phyloP scores from a whole-genome alignment of 2,888 invertebrate genomes.

The Fabriciana adippe region DNA sequence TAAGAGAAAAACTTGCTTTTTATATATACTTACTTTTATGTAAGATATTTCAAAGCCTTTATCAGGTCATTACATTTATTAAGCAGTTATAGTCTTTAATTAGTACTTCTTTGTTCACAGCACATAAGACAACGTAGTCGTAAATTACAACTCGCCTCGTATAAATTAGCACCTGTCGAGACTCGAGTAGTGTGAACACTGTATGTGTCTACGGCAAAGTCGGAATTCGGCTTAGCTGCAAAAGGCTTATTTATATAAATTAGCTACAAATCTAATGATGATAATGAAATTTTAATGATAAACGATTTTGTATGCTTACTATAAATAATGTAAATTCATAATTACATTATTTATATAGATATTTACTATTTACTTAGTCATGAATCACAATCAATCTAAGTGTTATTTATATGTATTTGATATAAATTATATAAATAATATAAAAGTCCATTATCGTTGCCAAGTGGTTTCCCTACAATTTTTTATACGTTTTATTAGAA shows the following conservation, averaged over 20 bases:
- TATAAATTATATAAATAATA: no score
- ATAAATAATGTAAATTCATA: no score
- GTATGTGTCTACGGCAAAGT: conserved; percentile 37
- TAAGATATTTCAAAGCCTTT: conserved; percentile 5
- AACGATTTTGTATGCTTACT: not conserved
- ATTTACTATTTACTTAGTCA: no score
- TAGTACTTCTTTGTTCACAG: conserved; percentile 39
- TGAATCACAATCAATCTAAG: no score
- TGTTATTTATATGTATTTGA: no score
- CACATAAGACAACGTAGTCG: conserved; percentile 46
- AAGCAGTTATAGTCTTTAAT: conserved; percentile 34
- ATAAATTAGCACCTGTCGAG: conserved; percentile 59
- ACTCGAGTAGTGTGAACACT: conserved; percentile 42
- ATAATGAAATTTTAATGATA: not conserved
- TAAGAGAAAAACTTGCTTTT: not conserved
- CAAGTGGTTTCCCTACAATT: no score
- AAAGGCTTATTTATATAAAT: conserved; percentile 10
- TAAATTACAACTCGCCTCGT: conserved; percentile 53
- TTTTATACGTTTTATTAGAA: no score
- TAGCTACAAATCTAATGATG: not conserved
- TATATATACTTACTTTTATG: not conserved
- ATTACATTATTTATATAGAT: no score
- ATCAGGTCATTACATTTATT: conserved; percentile 13
- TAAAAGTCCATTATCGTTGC: no score
- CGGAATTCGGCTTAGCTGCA: conserved; percentile 3